These are phyloP conservation scores for Acanthis flammea DNA, from an alignment of 2,797 vertebrate genomes.

Conservation along the genomic window DNA sequence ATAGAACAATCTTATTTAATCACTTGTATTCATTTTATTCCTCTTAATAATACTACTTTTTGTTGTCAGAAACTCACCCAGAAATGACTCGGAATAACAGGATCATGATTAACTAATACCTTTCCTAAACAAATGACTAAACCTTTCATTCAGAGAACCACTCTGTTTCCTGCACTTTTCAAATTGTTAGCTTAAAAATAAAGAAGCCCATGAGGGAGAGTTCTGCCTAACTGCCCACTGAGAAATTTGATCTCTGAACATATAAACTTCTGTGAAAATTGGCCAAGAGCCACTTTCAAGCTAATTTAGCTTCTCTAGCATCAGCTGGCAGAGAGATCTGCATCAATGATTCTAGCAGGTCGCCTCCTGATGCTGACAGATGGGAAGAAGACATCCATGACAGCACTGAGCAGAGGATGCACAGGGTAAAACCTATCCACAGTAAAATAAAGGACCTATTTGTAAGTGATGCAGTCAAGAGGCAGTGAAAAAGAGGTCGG, in stretches of 20 bases:
- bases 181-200: background rate
- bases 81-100: background rate
- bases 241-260: background rate
- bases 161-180: background rate
- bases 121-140: background rate
- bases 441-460: background rate
- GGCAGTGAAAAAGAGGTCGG: background rate
- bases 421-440: background rate
- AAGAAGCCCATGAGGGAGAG: background rate
- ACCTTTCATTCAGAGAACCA: background rate
- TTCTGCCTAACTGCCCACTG: background rate
- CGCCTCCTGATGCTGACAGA: background rate
- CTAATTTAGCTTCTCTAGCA: background rate
- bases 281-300: background rate
- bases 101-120: background rate
- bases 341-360: background rate
- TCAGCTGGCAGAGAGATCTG: background rate
- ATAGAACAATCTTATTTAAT: background rate
- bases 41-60: background rate
- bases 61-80: background rate
- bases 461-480: background rate
- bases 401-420: background rate
- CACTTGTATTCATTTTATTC: background rate
- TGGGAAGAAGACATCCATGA: background rate
- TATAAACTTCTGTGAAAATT: background rate